Percentiles rank a stretch among this genome's conserved stretches.
These are phyloP conservation scores for Pelecanoides urinatrix DNA, from an alignment of 2,113 vertebrate genomes.

Conservation along the genomic window DNA sequence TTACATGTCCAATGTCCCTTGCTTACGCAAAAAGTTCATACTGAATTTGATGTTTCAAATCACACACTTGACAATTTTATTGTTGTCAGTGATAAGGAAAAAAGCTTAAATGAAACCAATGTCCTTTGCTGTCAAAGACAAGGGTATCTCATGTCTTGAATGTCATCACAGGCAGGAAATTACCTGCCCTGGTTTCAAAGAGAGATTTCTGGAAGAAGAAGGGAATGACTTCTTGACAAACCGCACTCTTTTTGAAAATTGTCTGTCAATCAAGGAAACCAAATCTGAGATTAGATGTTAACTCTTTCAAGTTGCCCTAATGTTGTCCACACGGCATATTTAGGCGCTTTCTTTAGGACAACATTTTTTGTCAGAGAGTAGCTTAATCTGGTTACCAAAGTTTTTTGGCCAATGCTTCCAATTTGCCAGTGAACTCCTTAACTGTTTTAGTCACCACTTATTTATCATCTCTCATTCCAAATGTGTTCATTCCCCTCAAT, in stretches of 20 bases:
- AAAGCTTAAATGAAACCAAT: constrained; percentile 63
- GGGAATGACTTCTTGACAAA: constrained; percentile 69
- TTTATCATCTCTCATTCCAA: background rate
- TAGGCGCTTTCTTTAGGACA: background rate
- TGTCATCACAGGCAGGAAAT: constrained; percentile 70
- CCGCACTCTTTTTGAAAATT: constrained; percentile 59
- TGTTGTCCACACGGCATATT: background rate
- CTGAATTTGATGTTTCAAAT: constrained; percentile 69
- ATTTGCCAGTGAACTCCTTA: background rate
- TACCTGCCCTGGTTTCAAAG: constrained; percentile 64
- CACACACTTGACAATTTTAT: constrained; percentile 75
- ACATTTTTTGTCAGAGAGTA: background rate
- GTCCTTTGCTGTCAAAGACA: constrained; percentile 75
- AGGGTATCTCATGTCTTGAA: constrained; percentile 69
- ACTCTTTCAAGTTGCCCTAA: constrained; percentile 29
- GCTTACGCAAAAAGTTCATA: constrained; percentile 62
- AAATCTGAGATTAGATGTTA: constrained; percentile 63
- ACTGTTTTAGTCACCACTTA: background rate
- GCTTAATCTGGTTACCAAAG: background rate
- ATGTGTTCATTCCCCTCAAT: background rate
- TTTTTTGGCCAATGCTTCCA: background rate
- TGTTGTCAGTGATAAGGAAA: constrained; percentile 70
- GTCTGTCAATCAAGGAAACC: constrained; percentile 64
- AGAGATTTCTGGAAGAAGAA: constrained; percentile 62
- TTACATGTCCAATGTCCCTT: constrained; percentile 33